Conservation (phyloP, 1,140 invertebrate species). For the Meteorus sp. region DNA sequence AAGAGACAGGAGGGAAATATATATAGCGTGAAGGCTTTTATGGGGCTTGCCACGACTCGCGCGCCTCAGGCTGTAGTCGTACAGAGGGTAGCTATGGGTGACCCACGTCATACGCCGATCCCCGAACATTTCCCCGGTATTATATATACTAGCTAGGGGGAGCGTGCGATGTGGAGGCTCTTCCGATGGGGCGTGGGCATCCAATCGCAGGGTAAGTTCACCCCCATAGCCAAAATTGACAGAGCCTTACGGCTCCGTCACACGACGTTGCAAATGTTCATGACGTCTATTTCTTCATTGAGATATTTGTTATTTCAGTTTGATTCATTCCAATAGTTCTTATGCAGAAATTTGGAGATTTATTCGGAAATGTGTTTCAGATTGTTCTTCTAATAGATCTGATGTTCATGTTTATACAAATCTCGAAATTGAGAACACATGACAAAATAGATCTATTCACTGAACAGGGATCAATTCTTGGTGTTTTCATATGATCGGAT, state of each 20-base stretch:
- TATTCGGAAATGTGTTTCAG: too few species aligned
- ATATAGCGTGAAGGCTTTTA: constrained; percentile 30
- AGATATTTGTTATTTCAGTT: too few species aligned
- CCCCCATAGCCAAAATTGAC: neutral
- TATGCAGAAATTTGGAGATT: too few species aligned
- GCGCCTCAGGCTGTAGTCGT: too few species aligned
- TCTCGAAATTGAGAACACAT: too few species aligned
- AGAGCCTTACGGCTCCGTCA: neutral
- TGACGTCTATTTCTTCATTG: neutral
- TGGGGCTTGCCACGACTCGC: constrained; percentile 28
- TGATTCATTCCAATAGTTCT: too few species aligned
- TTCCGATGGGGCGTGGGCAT: constrained; percentile 30
- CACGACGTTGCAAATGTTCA: neutral
- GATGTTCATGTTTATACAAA: too few species aligned
- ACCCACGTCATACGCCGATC: neutral
- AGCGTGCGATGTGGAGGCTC: constrained; percentile 33
- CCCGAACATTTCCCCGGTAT: constrained; percentile 1
- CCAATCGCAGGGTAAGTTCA: constrained; percentile 8
- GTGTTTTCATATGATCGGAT: too few species aligned
- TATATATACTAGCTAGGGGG: constrained; percentile 7
- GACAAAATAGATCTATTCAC: too few species aligned
- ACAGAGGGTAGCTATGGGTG: constrained; percentile 5
- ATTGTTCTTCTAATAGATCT: too few species aligned
- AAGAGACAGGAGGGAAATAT: constrained; percentile 9
- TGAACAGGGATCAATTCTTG: too few species aligned